phyloP scores from a whole-genome alignment of 2,888 invertebrate species.

The Malacosoma neustria region DNA sequence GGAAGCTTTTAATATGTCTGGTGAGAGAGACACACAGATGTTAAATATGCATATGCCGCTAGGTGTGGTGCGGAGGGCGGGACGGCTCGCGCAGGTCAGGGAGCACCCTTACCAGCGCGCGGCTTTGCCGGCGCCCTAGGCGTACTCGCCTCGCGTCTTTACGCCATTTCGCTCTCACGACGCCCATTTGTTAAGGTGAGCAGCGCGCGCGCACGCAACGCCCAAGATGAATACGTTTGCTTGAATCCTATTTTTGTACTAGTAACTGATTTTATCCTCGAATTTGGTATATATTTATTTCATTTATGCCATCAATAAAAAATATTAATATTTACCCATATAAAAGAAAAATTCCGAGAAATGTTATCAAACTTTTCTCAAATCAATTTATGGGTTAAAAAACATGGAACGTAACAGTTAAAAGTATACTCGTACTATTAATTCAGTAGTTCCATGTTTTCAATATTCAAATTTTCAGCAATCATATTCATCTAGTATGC shows the following conservation, averaged over 20 bases:
- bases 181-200: slow-evolving; percentile 75
- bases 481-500: slow-evolving; percentile 50
- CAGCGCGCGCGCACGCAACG: slow-evolving; percentile 56
- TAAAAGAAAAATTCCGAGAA: too few relatives aligned
- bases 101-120: slow-evolving; percentile 98
- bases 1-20: slow-evolving; percentile 34
- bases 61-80: slow-evolving; percentile 91
- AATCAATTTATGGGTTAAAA: too few relatives aligned
- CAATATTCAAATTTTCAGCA: slow-evolving; percentile 26
- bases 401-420: too few relatives aligned
- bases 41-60: slow-evolving; percentile 71
- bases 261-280: too few relatives aligned
- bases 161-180: slow-evolving; percentile 66
- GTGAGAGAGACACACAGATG: slow-evolving; percentile 45
- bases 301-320: too few relatives aligned
- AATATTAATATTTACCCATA: too few relatives aligned
- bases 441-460: too few relatives aligned
- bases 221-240: slow-evolving; percentile 48
- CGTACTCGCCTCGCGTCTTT: too few relatives aligned
- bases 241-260: slow-evolving; percentile 20
- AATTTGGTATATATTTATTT: too few relatives aligned
- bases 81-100: slow-evolving; percentile 91
- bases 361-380: too few relatives aligned
- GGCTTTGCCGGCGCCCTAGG: slow-evolving; percentile 82
- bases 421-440: too few relatives aligned